Evolutionary conservation across 1,140 invertebrate species (phyloP).

Genomic region (Euborellia annulipes): DNA sequence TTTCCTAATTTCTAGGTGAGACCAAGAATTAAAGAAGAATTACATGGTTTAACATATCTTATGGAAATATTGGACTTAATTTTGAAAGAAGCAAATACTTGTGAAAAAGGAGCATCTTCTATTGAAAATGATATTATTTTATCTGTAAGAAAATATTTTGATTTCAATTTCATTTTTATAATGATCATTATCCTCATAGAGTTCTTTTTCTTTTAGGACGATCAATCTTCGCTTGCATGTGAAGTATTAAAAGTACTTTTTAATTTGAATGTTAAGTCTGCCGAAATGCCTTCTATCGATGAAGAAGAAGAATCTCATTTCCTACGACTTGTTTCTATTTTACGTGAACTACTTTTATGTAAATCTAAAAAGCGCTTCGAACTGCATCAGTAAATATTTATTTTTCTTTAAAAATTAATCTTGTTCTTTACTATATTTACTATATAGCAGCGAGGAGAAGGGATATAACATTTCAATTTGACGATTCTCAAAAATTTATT

Average conservation of each 20-base stretch:
- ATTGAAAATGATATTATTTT: conserved; percentile 9
- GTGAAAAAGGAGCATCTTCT: conserved; percentile 10
- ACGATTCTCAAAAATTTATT: conserved; percentile 6
- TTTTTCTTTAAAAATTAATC: conserved; percentile 40
- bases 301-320: conserved; percentile 48
- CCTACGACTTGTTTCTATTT: conserved; percentile 49
- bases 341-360: conserved; percentile 53
- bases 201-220: conserved; percentile 31
- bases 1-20: conserved; percentile 26
- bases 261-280: conserved; percentile 55
- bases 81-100: conserved; percentile 32
- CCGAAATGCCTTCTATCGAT: conserved; percentile 19
- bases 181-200: conserved; percentile 7
- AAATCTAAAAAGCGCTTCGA: conserved; percentile 49
- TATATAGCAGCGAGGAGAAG: too few relatives aligned
- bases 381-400: conserved; percentile 44
- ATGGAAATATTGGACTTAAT: conserved; percentile 65
- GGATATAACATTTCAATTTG: too few relatives aligned
- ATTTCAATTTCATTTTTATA: neutral
- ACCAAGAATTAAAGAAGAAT: conserved; percentile 50
- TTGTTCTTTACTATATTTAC: too few relatives aligned
- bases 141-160: neutral
- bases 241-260: conserved; percentile 83
- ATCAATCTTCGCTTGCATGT: conserved; percentile 50
- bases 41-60: conserved; percentile 65